Base-by-base conservation (phyloP, 1,140 invertebrate species). In the Cryptotermes secundus region DNA sequence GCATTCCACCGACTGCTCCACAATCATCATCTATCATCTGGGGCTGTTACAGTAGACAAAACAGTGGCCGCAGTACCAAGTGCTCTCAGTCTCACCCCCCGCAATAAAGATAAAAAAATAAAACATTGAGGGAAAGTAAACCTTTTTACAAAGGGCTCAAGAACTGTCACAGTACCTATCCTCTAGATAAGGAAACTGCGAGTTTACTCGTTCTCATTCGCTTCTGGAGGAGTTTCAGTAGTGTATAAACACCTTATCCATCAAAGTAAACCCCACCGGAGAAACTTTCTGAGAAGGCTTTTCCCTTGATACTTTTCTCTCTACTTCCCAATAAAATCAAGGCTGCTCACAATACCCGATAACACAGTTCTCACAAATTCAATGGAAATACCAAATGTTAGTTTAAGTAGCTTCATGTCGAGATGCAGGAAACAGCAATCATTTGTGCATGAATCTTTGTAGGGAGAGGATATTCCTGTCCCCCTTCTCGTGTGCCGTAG, bases 301-400 rank as follows among this genome's bases (percentile, higher is more conserved):
- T 49, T 22, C 45, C 45, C 45, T 49, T 3, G 45, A 49, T 22
- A 22, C 59, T 12, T 72, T 31, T 7, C 26, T 9, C 10, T 72
- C 59, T 72, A 31, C 59, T n/a, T n/a, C 31, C 59, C 59, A 72
- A 72, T 72, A 72, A 72, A 72, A 72, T 72, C 59, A 72, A 31
- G 0, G 59, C 7, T 31, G n/a, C 26, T 72, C n/a, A 72, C 59
- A 72, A 72, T 24, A 59, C 26, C 59, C 31, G 59, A 72, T 72
- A 72, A 4, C n/a, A 3, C n/a, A 31, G 26, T 72, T 31, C 26
- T 72, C 26, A 31, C 45, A 31, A 16, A 72, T 6, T 72, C 59
- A n/a, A n/a, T 72, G 31, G 0, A 0, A 72, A 72, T 72, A 72
- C 31, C 31, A 72, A 72, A 72, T 31, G 3, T 31, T 72, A 6